phyloP scores from a whole-genome alignment of 2,797 vertebrate genomes.

The Phoeniculus purpureus region DNA sequence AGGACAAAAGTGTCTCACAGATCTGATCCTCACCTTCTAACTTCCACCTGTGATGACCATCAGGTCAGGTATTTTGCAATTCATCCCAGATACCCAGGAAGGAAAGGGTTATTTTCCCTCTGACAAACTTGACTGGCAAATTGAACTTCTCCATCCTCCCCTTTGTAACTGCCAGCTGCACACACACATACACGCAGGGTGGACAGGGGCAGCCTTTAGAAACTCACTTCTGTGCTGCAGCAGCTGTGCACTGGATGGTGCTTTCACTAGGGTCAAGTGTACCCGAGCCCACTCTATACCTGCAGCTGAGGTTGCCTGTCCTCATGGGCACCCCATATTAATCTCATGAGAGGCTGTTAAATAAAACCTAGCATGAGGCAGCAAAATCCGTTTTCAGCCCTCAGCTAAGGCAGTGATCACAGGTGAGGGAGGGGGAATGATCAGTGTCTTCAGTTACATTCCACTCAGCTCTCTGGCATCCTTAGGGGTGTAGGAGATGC shows the following conservation, averaged over 20 bases:
- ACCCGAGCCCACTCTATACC: rapidly evolving
- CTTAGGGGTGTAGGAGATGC: not conserved
- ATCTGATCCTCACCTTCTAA: not conserved
- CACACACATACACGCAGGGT: not conserved
- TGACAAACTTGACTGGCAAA: not conserved
- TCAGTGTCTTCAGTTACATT: not conserved
- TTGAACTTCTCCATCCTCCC: not conserved
- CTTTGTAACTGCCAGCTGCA: not conserved
- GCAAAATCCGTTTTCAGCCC: rapidly evolving
- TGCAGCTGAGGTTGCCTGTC: rapidly evolving
- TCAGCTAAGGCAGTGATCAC: not conserved
- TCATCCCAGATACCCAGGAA: not conserved
- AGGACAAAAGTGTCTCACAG: not conserved
- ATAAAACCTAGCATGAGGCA: not conserved
- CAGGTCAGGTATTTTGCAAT: not conserved
- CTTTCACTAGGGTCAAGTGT: rapidly evolving
- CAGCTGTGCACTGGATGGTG: not conserved
- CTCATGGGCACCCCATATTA: not conserved
- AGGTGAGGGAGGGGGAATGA: not conserved
- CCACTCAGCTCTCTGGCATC: not conserved
- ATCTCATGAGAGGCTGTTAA: not conserved
- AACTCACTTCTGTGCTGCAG: not conserved
- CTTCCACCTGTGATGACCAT: not conserved
- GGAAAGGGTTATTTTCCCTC: not conserved
- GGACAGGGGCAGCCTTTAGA: not conserved